Base-by-base conservation (phyloP, 2,797 vertebrate genomes). In the Argyrosomus regius region DNA sequence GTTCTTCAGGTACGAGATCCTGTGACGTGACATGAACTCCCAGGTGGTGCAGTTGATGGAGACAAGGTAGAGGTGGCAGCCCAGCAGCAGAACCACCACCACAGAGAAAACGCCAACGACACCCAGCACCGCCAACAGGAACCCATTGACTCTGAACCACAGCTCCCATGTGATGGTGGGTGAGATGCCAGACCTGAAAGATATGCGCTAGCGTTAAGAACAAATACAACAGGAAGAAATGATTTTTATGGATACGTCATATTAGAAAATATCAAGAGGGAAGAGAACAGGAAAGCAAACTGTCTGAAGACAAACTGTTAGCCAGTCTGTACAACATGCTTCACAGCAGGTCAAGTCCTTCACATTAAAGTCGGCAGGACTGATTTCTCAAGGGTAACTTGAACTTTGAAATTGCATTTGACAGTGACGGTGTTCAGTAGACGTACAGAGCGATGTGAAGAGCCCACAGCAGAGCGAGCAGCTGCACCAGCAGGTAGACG, bases 11-110 rank as follows among this genome's bases (percentile, higher is more conserved):
- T 99, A 99, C n/a, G 96, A 92, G 76, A 99, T 97, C 52, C 97
- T 94, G 77, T 98, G 97, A 0, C 93, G 94, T 0, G 97, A 97
- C 96, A 98, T 97, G 94, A 99, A 99, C 87, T 99, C 98, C 98
- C 98, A 99, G 59, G 97, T 98, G 70, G 98, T 99, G 81, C 94
- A 95, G 92, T 98, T 98, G 88, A 94, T 91, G 20, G 97, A 96
- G 69, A 96, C 96, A 88, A 99, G 95, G 92, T 98, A 99, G 72
- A 98, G 90, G 63, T 99, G 98, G 1, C 95, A 97, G 82, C 93
- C 87, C 9, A 99, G 94, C 83, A 99, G 95, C 82, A 98, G 90
- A 43, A 89, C 3, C 5, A 94, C 94, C 48, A 97, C 96, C 64
- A 78, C 4, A 0, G 95, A 94, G 83, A 96, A 94, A 53, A 97